Evolutionary conservation across 2,797 vertebrate species (phyloP), one percentile per base, ranked within the genome.

Genomic region (Thunnus albacares): DNA sequence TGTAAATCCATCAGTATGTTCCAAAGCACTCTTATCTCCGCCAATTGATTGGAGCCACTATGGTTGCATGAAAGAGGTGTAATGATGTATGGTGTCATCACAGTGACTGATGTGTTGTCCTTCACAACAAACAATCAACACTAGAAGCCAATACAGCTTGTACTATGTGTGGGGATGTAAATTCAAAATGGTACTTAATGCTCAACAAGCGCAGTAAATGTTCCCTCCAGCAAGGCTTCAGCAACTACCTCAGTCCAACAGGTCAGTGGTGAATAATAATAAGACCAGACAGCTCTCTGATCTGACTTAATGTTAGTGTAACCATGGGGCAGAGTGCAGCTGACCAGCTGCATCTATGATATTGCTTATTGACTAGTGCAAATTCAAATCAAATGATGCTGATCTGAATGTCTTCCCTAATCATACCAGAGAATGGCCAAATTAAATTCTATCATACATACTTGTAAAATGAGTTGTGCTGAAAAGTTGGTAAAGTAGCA

Each of bases 81-180:
- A 66, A 72, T 85, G 90, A 91, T 89, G 82, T 90, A 92, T 73
- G 80, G 82, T 81, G 81, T 89, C 84, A 87, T 90, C 87, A 77
- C 77, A 71, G 14, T 88, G 89, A 94, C 72, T 72, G 84, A 92
- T 79, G 85, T 71, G 66, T 61, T 85, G 78, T 86, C 90, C 88
- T 86, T 89, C 90, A 81, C 74, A 70, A 66, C 65, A 78, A 79
- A 80, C 74, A 86, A 68, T 86, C 69, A 82, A 56, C 77, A 77
- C 53, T 49, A 30, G 57, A 59, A 72, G 60, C 22, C 57, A 49
- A 61, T 61, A 61, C 55, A 56, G 68, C 64, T 68, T 28, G 58
- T 62, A 64, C 69, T 35, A 66, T 38, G 68, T 2, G 2, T 38
- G 18, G 17, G 24, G 58, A 87, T 88, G 81, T 85, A 86, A 87